Conservation (phyloP, 2,888 invertebrate species). For the Cetonia aurata region DNA sequence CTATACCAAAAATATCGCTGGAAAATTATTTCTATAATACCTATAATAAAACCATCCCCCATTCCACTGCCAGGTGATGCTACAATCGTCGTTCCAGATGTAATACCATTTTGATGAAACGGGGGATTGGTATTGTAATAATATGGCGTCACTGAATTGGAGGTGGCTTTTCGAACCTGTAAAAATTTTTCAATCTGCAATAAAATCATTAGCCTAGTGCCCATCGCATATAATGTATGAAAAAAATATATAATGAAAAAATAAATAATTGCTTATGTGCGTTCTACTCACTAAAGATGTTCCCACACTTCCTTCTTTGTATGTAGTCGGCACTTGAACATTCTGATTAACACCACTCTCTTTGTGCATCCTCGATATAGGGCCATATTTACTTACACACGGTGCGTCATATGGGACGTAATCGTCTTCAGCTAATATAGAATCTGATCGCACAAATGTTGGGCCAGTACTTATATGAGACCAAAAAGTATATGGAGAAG, state of each 20-base stretch:
- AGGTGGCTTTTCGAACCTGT: conserved; percentile 66
- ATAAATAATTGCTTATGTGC: conserved; percentile 35
- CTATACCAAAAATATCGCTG: conserved; percentile 1
- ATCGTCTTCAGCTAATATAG: conserved; percentile 73
- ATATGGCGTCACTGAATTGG: conserved; percentile 67
- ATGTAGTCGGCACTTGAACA: conserved; percentile 57
- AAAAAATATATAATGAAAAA: conserved; percentile 14
- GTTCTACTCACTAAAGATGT: conserved; percentile 58
- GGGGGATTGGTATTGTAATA: conserved; percentile 64
- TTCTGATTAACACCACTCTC: conserved; percentile 56
- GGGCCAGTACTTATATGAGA: conserved; percentile 59
- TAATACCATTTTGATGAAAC: conserved; percentile 59
- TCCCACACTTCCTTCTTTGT: conserved; percentile 59
- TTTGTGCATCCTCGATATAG: conserved; percentile 72
- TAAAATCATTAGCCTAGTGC: no score
- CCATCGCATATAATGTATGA: background rate
- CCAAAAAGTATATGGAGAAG: conserved; percentile 64
- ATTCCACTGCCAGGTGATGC: conserved; percentile 60
- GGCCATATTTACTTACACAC: conserved; percentile 77
- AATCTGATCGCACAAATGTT: conserved; percentile 69
- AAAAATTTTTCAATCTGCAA: conserved; percentile 38
- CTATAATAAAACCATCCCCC: conserved; percentile 68
- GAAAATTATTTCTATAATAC: conserved; percentile 46
- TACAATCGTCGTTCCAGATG: conserved; percentile 57
- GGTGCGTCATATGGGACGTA: conserved; percentile 78